phyloP scores from a whole-genome alignment of 2,888 invertebrate species.

The Psylliodes chrysocephalus region DNA sequence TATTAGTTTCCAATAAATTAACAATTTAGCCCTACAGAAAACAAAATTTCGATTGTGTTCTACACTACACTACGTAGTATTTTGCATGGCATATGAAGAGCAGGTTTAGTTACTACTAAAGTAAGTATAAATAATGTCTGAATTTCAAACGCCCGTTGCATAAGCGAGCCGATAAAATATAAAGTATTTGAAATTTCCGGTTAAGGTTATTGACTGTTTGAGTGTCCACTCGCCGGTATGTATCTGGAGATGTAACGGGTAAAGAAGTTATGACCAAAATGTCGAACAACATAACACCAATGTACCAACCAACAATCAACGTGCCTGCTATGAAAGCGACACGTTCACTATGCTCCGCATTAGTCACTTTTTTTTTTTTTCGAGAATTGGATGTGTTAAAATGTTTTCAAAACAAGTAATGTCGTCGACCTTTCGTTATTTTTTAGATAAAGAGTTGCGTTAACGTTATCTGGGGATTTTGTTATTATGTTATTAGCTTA shows the following conservation, averaged over 20 bases:
- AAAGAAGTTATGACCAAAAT: background rate
- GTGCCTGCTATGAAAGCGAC: no score
- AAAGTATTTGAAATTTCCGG: conserved; percentile 39
- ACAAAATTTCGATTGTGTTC: no score
- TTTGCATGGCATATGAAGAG: no score
- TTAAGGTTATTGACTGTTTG: conserved; percentile 41
- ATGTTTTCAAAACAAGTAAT: conserved; percentile 31
- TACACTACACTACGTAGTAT: no score
- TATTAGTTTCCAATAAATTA: no score
- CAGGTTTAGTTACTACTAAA: no score
- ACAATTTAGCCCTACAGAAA: no score
- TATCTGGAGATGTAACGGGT: conserved; percentile 32
- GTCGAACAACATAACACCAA: conserved; percentile 6
- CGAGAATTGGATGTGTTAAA: conserved; percentile 36
- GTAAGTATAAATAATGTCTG: no score
- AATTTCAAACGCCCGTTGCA: conserved; percentile 11
- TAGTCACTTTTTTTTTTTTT: conserved; percentile 36
- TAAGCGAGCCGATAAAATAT: conserved; percentile 34
- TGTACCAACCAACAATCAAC: no score
- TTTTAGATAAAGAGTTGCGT: background rate
- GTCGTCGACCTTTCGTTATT: conserved; percentile 28
- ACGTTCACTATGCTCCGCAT: conserved; percentile 28
- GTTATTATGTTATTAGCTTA: no score
- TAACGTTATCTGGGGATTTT: background rate
- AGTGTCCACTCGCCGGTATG: conserved; percentile 32